Conservation (phyloP, 1,140 invertebrate genomes). For the Colletes gigas region DNA sequence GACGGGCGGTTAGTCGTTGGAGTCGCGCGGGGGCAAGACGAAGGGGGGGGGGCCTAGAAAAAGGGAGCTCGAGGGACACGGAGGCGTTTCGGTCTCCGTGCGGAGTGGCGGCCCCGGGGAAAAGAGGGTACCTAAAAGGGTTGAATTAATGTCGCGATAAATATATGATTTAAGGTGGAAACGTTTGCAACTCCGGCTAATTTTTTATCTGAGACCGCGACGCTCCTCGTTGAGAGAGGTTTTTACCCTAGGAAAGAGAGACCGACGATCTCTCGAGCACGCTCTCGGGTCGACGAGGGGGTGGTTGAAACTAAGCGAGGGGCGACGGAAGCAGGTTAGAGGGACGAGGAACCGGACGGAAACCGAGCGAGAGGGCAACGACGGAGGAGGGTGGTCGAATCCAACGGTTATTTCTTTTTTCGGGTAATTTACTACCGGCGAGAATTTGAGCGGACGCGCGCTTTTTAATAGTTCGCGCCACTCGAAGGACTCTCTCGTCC, state of each 20-base stretch:
- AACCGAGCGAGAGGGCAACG: conserved; percentile 31
- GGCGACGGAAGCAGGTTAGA: conserved; percentile 12
- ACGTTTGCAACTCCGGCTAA: conserved; percentile 81
- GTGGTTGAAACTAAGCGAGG: conserved; percentile 18
- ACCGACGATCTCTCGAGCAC: conserved; percentile 53
- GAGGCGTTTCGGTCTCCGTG: conserved; percentile 60
- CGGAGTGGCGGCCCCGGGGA: conserved; percentile 61
- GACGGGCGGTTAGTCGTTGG: conserved; percentile 58
- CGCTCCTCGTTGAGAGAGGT: conserved; percentile 58
- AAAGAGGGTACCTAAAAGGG: conserved; percentile 80
- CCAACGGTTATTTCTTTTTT: conserved; percentile 72
- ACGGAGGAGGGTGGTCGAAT: conserved; percentile 57
- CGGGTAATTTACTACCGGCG: conserved; percentile 76
- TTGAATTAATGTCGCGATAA: conserved; percentile 83
- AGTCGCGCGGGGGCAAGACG: conserved; percentile 20
- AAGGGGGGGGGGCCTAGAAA: conserved; percentile 47
- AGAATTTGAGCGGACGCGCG: conserved; percentile 77
- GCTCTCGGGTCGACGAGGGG: conserved; percentile 1
- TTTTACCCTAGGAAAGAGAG: conserved; percentile 59
- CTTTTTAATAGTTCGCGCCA: conserved; percentile 76
- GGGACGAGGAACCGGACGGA: conserved; percentile 26
- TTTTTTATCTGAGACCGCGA: conserved; percentile 81
- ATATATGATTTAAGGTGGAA: conserved; percentile 82
- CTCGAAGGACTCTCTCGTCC: conserved; percentile 55
- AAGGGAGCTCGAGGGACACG: conserved; percentile 32